phyloP scores from a whole-genome alignment of 2,888 invertebrate species.

The Sarcophaga subvicina region DNA sequence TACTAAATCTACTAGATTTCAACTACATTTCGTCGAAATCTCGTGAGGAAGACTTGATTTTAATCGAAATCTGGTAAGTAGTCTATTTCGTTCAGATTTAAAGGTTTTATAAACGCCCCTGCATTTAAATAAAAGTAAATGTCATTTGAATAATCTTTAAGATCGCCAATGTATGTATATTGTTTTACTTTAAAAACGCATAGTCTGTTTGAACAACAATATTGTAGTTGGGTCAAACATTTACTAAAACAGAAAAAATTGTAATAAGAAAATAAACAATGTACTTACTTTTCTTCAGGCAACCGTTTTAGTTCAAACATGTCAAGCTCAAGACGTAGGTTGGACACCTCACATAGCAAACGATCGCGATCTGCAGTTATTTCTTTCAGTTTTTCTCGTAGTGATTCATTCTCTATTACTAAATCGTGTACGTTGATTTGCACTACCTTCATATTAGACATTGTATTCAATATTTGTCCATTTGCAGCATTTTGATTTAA shows the following conservation, averaged over 20 bases:
- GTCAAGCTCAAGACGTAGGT: constrained; percentile 81
- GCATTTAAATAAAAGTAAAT: too few species aligned
- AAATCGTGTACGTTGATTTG: constrained; percentile 78
- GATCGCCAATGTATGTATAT: too few species aligned
- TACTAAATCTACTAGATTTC: too few species aligned
- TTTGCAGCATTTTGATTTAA: neutral
- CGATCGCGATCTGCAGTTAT: constrained; percentile 79
- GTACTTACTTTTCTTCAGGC: constrained; percentile 80
- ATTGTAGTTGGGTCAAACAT: neutral
- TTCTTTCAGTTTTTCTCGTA: constrained; percentile 79
- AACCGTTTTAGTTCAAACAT: constrained; percentile 81
- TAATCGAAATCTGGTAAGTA: too few species aligned
- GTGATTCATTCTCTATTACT: constrained; percentile 77
- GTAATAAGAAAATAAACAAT: neutral
- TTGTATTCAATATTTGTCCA: neutral
- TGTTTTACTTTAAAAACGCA: too few species aligned
- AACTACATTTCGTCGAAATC: too few species aligned
- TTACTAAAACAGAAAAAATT: neutral
- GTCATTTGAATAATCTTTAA: too few species aligned
- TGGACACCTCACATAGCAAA: constrained; percentile 80
- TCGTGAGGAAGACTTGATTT: too few species aligned
- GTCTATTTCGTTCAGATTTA: too few species aligned
- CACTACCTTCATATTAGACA: constrained; percentile 69
- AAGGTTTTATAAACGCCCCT: too few species aligned
- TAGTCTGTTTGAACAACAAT: too few species aligned